Conservation (phyloP, 2,113 vertebrate genomes). For the Pardalotus punctatus region DNA sequence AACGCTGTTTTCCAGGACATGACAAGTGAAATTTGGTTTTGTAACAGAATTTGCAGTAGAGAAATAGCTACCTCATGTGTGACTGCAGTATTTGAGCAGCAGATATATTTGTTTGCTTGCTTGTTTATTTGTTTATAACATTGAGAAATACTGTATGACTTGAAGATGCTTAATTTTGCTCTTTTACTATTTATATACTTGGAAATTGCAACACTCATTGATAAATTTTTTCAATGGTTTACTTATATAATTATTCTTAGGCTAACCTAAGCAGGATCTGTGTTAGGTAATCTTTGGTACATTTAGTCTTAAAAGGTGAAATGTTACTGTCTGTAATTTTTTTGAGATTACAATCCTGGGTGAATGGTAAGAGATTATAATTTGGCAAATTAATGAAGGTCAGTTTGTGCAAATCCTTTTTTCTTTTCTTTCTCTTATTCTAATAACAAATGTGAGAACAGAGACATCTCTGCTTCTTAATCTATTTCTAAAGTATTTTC, state of each 20-base stretch:
- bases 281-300: background rate
- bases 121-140: background rate
- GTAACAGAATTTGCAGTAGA: background rate
- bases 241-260: background rate
- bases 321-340: background rate
- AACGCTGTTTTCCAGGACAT: background rate
- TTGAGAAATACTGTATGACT: background rate
- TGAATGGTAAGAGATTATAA: background rate
- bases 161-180: background rate
- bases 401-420: background rate
- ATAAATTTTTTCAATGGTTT: background rate
- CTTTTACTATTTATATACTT: background rate
- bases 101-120: background rate
- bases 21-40: background rate
- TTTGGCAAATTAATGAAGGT: background rate
- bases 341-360: background rate
- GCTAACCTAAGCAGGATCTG: background rate
- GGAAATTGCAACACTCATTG: background rate
- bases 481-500: background rate
- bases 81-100: background rate
- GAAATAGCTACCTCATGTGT: background rate
- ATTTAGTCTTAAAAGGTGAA: background rate
- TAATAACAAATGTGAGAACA: background rate
- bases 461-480: background rate
- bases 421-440: background rate